Percentiles rank a stretch among this genome's conserved stretches.
Evolutionary conservation across 2,113 vertebrate genomes (phyloP).

Genomic region (Plectropomus leopardus): DNA sequence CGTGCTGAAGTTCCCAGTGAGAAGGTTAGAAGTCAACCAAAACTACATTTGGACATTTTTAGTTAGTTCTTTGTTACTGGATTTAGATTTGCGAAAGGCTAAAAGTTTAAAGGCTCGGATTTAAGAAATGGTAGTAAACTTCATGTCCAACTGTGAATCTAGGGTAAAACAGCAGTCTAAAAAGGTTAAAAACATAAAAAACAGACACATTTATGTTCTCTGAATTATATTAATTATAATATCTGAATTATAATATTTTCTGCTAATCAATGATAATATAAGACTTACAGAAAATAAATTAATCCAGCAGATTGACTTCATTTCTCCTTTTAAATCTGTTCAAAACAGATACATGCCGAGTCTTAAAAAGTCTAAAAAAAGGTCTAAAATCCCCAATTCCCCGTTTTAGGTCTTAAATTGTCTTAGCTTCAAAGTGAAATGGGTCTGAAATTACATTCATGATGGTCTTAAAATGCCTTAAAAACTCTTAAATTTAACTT

Average conservation of each 20-base stretch:
- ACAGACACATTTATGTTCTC: neutral
- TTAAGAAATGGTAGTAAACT: neutral
- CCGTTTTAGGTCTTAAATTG: too few relatives aligned
- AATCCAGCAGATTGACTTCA: too few relatives aligned
- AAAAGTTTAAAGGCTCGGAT: neutral
- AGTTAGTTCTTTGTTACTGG: neutral
- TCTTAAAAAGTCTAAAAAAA: too few relatives aligned
- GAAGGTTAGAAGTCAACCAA: neutral
- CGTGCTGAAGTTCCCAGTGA: neutral
- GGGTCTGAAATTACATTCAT: too few relatives aligned
- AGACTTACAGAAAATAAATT: too few relatives aligned
- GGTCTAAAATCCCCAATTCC: too few relatives aligned
- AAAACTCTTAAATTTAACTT: too few relatives aligned
- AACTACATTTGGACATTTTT: too few relatives aligned
- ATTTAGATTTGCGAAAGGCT: neutral
- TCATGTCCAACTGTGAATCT: neutral
- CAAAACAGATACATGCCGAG: neutral
- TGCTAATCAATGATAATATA: neutral
- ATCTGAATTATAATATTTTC: too few relatives aligned
- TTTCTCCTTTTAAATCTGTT: neutral
- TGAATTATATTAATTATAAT: too few relatives aligned
- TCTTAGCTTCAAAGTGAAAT: too few relatives aligned
- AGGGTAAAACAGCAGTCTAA: neutral
- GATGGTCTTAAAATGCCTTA: too few relatives aligned
- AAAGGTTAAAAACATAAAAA: neutral